Conservation (phyloP, 2,113 vertebrate species). For the Pseudopipra pipra region DNA sequence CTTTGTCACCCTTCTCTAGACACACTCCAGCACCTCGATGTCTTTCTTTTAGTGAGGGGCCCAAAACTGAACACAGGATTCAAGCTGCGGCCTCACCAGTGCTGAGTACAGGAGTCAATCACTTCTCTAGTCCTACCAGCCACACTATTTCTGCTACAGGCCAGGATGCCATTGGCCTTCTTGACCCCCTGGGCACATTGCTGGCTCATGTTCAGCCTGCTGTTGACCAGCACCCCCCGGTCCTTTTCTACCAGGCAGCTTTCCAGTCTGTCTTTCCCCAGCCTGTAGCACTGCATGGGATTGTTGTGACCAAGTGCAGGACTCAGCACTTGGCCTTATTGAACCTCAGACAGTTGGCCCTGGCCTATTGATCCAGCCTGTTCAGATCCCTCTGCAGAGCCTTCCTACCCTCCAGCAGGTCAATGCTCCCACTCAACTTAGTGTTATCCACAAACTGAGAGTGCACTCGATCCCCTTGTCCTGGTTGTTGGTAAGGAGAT, state of each 20-base stretch:
- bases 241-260: accelerated
- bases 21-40: background rate
- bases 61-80: background rate
- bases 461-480: accelerated
- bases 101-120: background rate
- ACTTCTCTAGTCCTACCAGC: background rate
- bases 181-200: background rate
- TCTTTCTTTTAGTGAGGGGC: background rate
- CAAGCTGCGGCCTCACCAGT: background rate
- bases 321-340: accelerated
- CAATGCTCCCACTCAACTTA: accelerated
- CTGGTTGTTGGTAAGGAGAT: background rate
- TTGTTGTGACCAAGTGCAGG: background rate
- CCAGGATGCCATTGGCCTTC: background rate
- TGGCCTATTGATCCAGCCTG: background rate
- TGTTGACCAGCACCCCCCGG: accelerated
- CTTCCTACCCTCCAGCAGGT: background rate
- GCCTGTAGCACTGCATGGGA: accelerated
- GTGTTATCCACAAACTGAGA: accelerated
- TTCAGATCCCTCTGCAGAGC: background rate
- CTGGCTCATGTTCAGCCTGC: background rate
- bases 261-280: background rate
- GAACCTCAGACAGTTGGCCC: accelerated
- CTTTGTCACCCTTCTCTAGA: background rate
- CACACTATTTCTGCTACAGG: background rate